Evolutionary conservation across 2,113 vertebrate genomes (phyloP), one percentile per base, ranked within the genome.

Genomic region (Atlantisia rogersi): DNA sequence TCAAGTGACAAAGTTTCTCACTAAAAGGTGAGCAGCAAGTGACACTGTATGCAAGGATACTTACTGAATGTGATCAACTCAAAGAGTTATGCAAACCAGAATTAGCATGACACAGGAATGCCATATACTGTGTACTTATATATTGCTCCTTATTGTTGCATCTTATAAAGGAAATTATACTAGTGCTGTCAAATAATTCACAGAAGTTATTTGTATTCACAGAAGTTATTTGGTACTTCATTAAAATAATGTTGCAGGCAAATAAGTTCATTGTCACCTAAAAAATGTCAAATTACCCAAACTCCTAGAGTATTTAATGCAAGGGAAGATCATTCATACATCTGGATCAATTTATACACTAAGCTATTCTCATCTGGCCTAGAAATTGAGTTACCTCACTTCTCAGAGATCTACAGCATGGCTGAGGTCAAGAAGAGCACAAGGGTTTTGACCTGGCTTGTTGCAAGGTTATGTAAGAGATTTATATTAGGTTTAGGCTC

Each of bases 381-480:
- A 73, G 69, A 86, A 96, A 84, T 3, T 18, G 20, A 75, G 92
- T 88, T 81, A 82, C 58, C 12, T 96, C 94, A 92, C 26, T 88
- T 78, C 56, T 86, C 52, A 86, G 80, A 94, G 68, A 93, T 78
- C 14, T 65, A 90, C 65, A 92, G 76, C 35, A 82, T 3, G 8
- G 42, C 46, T 71, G 55, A 94, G 73, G 53, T 86, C 73, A 87
- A 75, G 53, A 24, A 56, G 39, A 84, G 59, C 8, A 24, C 60
- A 68, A 39, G 15, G 14, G 1, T 78, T 88, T 78, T 2, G 11
- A 93, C 52, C 62, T 50, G 50, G 46, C 1, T 84, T 58, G 18
- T 56, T 88, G 31, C 32, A 88, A 60, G 7, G 14, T 64, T 93
- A 95, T 52, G 6, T 78, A 83, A 86, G 84, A 88, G 39, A 88